Evolutionary conservation across 2,797 vertebrate species (phyloP).

Genomic region (Danio albolineatus): DNA sequence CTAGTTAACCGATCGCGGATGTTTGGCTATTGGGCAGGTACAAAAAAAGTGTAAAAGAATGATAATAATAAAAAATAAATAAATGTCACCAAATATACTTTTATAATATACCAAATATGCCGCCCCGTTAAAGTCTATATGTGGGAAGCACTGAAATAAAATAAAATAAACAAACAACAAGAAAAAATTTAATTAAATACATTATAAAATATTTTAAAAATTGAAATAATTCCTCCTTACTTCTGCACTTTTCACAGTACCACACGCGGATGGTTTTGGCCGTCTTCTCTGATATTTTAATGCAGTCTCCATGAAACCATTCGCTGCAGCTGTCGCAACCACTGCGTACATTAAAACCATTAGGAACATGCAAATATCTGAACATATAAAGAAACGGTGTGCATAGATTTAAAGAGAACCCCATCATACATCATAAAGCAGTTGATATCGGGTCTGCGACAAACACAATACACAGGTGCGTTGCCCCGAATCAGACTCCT

Average conservation of each 20-base stretch:
- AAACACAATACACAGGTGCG: slow-evolving; percentile 86
- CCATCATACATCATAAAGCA: slow-evolving; percentile 92
- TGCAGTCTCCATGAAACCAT: slow-evolving; percentile 91
- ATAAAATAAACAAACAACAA: no score
- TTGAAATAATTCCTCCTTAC: slow-evolving; percentile 75
- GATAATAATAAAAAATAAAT: no score
- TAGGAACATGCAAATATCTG: not conserved
- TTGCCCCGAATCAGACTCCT: slow-evolving; percentile 46
- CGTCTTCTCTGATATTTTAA: slow-evolving; percentile 89
- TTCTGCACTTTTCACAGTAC: slow-evolving; percentile 88
- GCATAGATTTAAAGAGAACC: not conserved
- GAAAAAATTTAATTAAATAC: no score
- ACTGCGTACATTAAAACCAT: slow-evolving; percentile 67
- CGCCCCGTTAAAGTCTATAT: no score
- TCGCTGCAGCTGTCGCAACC: slow-evolving; percentile 91
- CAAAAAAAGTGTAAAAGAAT: no score
- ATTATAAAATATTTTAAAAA: no score
- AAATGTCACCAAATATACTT: no score
- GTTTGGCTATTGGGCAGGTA: no score
- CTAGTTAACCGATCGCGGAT: no score
- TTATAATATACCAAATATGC: no score
- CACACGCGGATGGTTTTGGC: slow-evolving; percentile 90
- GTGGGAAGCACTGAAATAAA: no score
- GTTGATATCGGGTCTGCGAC: slow-evolving; percentile 90
- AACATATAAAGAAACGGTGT: not conserved